Evolutionary conservation across 2,888 invertebrate genomes (phyloP).

Genomic region (Hypercompe scribonia): DNA sequence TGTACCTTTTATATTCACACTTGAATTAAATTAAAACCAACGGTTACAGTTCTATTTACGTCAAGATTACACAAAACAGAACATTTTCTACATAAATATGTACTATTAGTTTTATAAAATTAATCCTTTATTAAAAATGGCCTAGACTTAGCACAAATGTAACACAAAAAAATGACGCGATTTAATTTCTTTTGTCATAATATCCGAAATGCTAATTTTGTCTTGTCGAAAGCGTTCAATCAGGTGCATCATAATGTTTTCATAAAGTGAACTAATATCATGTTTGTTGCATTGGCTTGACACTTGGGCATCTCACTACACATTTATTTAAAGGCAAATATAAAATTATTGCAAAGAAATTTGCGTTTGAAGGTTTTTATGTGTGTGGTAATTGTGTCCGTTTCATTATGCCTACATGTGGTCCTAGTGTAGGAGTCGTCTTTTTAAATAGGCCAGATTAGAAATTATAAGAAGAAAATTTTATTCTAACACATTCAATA

Average conservation of each 20-base stretch:
- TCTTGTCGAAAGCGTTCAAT: slow-evolving; percentile 34
- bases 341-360: neutral
- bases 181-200: slow-evolving; percentile 27
- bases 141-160: slow-evolving; percentile 48
- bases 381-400: too few species aligned
- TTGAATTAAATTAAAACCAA: neutral
- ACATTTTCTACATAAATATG: neutral
- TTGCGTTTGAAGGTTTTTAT: neutral
- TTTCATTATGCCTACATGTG: too few species aligned
- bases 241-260: slow-evolving; percentile 40
- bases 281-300: slow-evolving; percentile 32
- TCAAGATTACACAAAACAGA: neutral
- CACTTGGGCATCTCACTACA: too few species aligned
- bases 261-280: slow-evolving; percentile 31
- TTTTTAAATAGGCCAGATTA: too few species aligned
- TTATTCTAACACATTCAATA: neutral
- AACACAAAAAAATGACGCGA: slow-evolving; percentile 43
- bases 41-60: neutral
- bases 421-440: too few species aligned
- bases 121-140: slow-evolving; percentile 30
- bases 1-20: neutral
- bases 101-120: slow-evolving; percentile 1
- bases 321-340: neutral
- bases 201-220: slow-evolving; percentile 37
- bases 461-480: neutral